Base-by-base conservation (phyloP, 2,113 vertebrate genomes). In the Parus major region DNA sequence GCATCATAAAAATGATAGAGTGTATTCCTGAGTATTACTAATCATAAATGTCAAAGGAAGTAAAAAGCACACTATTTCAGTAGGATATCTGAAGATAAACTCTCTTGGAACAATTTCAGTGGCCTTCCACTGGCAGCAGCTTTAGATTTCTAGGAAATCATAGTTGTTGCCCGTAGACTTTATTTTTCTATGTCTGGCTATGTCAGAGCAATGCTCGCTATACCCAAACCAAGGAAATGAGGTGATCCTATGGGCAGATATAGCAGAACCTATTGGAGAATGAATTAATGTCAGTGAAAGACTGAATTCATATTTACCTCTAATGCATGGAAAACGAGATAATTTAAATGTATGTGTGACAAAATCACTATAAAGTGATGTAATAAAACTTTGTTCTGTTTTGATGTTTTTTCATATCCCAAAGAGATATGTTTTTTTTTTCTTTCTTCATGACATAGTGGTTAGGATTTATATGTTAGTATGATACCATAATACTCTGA, bases 241-340 rank as follows among this genome's bases (percentile, higher is more conserved):
- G 14, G 16, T 68, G 39, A 85, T 11, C 33, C 11, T 65, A 36
- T 1, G 7, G 10, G 17, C 11, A 50, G 17, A 66, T 2, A 5
- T 4, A 44, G 24, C 36, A 85, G 14, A 88, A 68, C 1, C 5
- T 47, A 1, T 2, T 17, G 9, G 17, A 68, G 33, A 52, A 76
- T 19, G 1, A 87, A 77, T 2, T 24, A 1, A 19, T 63, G 3
- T 10, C 44, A 80, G 10, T 29, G 46, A 66, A 90, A 35, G 9
- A 29, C 22, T 82, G 25, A 46, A 70, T 49, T 31, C 0, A 0
- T 59, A 46, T 64, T 79, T 41, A 29, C 7, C 12, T 70, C 7
- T 23, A 75, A 70, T 2, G 7, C 14, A n/a, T 59, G 25, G 42
- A 75, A 82, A 79, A 68, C 33, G 4, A 35, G n/a, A 42, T 15